These are phyloP conservation scores for Stegana nigrithorax DNA, from an alignment of 2,888 invertebrate genomes.

Conservation along the genomic window DNA sequence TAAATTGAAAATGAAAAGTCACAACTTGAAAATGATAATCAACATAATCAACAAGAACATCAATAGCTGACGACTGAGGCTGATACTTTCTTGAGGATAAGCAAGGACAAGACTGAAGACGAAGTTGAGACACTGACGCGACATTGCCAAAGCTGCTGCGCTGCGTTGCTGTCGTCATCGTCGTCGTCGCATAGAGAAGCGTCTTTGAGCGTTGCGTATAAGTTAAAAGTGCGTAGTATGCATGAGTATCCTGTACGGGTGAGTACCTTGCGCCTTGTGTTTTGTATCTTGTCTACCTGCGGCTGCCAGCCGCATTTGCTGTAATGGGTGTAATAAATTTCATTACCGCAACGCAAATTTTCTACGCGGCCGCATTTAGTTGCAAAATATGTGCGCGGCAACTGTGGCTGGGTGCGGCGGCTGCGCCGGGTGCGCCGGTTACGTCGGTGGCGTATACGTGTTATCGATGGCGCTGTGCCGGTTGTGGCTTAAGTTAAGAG, in stretches of 20 bases:
- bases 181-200: too few relatives aligned
- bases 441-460: neutral
- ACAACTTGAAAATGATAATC: slow-evolving; percentile 61
- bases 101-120: too few relatives aligned
- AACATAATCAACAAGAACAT: slow-evolving; percentile 49
- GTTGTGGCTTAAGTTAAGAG: slow-evolving; percentile 5
- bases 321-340: slow-evolving; percentile 59
- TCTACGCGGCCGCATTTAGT: slow-evolving; percentile 31
- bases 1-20: slow-evolving; percentile 56
- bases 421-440: too few relatives aligned
- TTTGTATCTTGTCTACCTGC: too few relatives aligned
- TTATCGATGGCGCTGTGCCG: neutral
- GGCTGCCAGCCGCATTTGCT: slow-evolving; percentile 47
- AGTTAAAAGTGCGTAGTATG: too few relatives aligned
- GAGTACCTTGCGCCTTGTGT: too few relatives aligned
- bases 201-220: too few relatives aligned
- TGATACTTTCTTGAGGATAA: neutral
- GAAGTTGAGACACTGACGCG: too few relatives aligned
- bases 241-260: too few relatives aligned
- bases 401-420: too few relatives aligned
- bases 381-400: slow-evolving; percentile 4
- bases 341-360: slow-evolving; percentile 50
- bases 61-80: neutral
- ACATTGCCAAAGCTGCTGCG: too few relatives aligned
- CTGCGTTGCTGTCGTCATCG: too few relatives aligned